Evolutionary conservation across 1,140 invertebrate genomes (phyloP).

Genomic region (Apolygus lucorum): DNA sequence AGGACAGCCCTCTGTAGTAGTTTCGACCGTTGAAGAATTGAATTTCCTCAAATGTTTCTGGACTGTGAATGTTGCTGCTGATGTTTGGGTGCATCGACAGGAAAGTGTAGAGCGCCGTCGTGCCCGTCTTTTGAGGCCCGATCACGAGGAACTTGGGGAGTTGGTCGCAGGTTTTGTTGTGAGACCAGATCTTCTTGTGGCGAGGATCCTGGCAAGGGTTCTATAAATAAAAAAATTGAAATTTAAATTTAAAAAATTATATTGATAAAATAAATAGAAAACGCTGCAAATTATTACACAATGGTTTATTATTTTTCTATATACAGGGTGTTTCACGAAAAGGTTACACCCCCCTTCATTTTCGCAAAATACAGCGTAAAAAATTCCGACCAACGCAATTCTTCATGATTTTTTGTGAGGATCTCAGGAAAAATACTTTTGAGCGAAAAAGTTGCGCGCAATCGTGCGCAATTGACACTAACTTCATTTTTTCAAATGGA

Average conservation of each 20-base stretch:
- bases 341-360: too few species aligned
- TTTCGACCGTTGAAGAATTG: slow-evolving; percentile 99
- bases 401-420: too few species aligned
- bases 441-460: too few species aligned
- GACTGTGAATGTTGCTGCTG: slow-evolving; percentile 80
- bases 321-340: too few species aligned
- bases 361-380: too few species aligned
- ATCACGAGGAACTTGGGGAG: slow-evolving; percentile 92
- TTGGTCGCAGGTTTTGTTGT: slow-evolving; percentile 85
- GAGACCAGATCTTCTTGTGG: slow-evolving; percentile 90
- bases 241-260: slow-evolving; percentile 16
- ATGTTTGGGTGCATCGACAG: slow-evolving; percentile 91
- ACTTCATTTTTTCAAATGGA: too few species aligned
- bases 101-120: slow-evolving; percentile 95
- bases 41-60: slow-evolving; percentile 94
- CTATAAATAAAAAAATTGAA: slow-evolving; percentile 55
- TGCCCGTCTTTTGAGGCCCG: slow-evolving; percentile 98
- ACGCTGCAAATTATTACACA: too few species aligned
- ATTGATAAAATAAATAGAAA: too few species aligned
- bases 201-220: slow-evolving; percentile 92
- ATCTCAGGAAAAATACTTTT: too few species aligned
- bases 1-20: slow-evolving; percentile 88
- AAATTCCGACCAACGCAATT: too few species aligned
- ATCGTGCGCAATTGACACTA: too few species aligned
- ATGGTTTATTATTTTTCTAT: too few species aligned